Evolutionary conservation across 2,113 vertebrate species (phyloP).

Genomic region (Potamarius usumacintae): DNA sequence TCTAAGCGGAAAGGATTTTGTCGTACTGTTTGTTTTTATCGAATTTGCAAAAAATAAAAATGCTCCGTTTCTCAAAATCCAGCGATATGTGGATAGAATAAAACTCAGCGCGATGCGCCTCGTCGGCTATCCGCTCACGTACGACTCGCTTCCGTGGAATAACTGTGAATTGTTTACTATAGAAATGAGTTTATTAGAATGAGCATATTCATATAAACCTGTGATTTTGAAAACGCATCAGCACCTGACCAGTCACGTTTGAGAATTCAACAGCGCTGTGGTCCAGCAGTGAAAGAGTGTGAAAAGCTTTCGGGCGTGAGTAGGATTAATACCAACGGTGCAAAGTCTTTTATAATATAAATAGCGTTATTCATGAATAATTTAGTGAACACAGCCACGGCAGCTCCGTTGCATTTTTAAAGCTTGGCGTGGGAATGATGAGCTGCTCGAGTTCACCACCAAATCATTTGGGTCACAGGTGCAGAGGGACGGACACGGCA

Average conservation of each 20-base stretch:
- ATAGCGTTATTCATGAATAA: conserved; percentile 14
- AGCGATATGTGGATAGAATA: too few relatives aligned
- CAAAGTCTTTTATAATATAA: conserved; percentile 7
- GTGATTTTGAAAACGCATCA: neutral
- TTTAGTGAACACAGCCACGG: neutral
- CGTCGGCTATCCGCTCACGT: too few relatives aligned
- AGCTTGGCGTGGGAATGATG: neutral
- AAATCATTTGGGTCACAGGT: conserved; percentile 16
- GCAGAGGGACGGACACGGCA: neutral
- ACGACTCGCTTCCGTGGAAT: too few relatives aligned
- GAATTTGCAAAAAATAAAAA: too few relatives aligned
- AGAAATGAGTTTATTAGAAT: neutral
- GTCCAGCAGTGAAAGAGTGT: neutral
- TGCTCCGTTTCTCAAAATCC: too few relatives aligned
- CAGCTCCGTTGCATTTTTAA: conserved; percentile 3
- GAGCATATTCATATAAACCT: neutral
- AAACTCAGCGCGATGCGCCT: too few relatives aligned
- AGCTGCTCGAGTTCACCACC: too few relatives aligned
- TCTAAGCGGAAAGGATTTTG: too few relatives aligned
- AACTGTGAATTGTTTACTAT: too few relatives aligned
- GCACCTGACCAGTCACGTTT: neutral
- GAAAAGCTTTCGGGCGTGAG: neutral
- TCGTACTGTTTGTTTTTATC: too few relatives aligned
- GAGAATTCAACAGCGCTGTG: too few relatives aligned
- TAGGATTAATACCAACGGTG: neutral